Conservation (phyloP, 2,113 vertebrate genomes). For the Emydura subglobosa region DNA sequence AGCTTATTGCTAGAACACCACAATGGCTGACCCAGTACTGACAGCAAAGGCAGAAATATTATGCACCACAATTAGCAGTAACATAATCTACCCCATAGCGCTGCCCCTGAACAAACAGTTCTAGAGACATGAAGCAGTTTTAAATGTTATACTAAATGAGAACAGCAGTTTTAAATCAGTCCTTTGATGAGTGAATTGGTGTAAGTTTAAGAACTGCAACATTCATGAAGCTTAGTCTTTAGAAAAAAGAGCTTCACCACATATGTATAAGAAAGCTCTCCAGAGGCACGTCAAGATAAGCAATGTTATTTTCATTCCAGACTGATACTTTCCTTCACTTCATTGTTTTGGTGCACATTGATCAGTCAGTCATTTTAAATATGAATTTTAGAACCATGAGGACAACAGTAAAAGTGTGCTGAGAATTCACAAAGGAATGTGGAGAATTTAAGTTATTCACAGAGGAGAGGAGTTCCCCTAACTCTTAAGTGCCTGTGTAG, state of each 20-base stretch:
- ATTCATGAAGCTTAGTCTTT: not conserved
- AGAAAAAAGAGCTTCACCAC: not conserved
- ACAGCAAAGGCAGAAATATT: not conserved
- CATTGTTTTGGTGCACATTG: not conserved
- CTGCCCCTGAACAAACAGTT: not conserved
- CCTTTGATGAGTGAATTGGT: not conserved
- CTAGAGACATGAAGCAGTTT: not conserved
- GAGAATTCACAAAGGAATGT: not conserved
- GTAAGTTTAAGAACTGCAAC: not conserved
- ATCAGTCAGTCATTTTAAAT: not conserved
- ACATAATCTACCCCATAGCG: not conserved
- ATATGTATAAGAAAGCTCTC: not conserved
- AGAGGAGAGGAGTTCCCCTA: not conserved
- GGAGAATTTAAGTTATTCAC: not conserved
- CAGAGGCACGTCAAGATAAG: not conserved
- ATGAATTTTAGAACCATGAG: not conserved
- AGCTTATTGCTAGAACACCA: not conserved
- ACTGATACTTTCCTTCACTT: not conserved
- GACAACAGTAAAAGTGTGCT: not conserved
- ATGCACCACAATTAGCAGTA: not conserved
- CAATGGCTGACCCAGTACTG: not conserved
- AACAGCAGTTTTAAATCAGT: not conserved
- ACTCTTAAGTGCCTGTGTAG: not conserved
- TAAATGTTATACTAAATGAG: not conserved
- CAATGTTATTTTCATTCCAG: not conserved